Conservation (phyloP, 2,113 vertebrate species). For the Pyxicephalus adspersus region DNA sequence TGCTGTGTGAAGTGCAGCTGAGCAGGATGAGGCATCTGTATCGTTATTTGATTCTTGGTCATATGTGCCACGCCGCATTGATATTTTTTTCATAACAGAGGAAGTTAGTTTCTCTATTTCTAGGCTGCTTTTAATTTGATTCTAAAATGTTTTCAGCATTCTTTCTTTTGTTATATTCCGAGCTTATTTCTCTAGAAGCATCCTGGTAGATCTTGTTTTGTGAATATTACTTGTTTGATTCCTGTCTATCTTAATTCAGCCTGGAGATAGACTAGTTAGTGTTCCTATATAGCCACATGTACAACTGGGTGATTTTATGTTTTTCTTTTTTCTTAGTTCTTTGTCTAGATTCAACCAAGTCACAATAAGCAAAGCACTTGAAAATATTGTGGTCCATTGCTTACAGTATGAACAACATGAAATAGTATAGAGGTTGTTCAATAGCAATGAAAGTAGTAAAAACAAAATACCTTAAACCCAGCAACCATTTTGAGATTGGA, state of each 20-base stretch:
- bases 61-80: background rate
- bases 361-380: too few species aligned
- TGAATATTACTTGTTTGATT: background rate
- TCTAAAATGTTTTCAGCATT: background rate
- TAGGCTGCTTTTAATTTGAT: background rate
- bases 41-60: background rate
- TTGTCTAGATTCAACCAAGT: too few species aligned
- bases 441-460: too few species aligned
- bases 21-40: background rate
- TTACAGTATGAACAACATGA: too few species aligned
- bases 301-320: too few species aligned
- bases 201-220: background rate
- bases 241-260: too few species aligned
- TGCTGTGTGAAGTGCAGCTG: too few species aligned
- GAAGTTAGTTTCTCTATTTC: background rate
- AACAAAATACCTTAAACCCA: too few species aligned
- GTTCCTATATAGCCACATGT: background rate
- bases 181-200: background rate
- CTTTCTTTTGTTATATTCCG: background rate
- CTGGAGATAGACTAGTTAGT: background rate
- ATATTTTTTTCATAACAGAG: background rate
- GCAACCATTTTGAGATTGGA: too few species aligned
- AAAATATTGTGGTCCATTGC: too few species aligned
- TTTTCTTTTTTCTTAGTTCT: too few species aligned
- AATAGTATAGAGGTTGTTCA: too few species aligned